Conservation (phyloP, 2,797 vertebrate species). For the Lithobates sylvaticus region DNA sequence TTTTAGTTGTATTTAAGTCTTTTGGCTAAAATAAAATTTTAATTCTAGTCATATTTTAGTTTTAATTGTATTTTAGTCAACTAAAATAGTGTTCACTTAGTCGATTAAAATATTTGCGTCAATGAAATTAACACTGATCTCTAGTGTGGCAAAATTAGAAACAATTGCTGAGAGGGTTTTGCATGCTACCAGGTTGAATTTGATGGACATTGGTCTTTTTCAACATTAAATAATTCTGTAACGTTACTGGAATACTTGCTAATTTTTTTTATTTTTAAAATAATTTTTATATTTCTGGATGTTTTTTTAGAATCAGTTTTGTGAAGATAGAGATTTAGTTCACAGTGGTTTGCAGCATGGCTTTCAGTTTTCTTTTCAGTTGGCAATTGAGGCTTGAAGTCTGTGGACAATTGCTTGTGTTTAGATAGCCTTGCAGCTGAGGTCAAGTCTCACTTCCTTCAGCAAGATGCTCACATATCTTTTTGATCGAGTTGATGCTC, state of each 20-base stretch:
- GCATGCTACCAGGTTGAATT: neutral
- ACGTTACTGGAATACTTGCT: neutral
- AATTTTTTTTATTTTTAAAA: neutral
- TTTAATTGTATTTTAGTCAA: too few relatives aligned
- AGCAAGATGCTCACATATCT: slow-evolving; percentile 39
- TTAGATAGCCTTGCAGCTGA: slow-evolving; percentile 25
- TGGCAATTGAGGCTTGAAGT: slow-evolving; percentile 6
- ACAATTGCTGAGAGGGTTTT: too few relatives aligned
- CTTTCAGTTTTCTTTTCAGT: slow-evolving; percentile 8
- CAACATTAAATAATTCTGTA: neutral
- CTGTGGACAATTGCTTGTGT: slow-evolving; percentile 26
- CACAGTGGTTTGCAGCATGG: neutral
- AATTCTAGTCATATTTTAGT: too few relatives aligned
- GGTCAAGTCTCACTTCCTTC: slow-evolving; percentile 49
- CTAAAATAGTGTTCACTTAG: too few relatives aligned
- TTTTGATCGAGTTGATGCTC: slow-evolving; percentile 53
- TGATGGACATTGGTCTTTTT: neutral
- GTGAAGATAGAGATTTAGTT: slow-evolving; percentile 10
- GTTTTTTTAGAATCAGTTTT: slow-evolving; percentile 6
- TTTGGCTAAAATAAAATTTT: too few relatives aligned
- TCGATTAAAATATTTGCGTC: too few relatives aligned
- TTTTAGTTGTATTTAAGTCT: too few relatives aligned
- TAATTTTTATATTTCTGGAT: neutral
- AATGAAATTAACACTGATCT: too few relatives aligned
- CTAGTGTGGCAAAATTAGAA: too few relatives aligned